These are phyloP conservation scores for Plusia festucae DNA, from an alignment of 2,888 invertebrate species.

Conservation along the genomic window DNA sequence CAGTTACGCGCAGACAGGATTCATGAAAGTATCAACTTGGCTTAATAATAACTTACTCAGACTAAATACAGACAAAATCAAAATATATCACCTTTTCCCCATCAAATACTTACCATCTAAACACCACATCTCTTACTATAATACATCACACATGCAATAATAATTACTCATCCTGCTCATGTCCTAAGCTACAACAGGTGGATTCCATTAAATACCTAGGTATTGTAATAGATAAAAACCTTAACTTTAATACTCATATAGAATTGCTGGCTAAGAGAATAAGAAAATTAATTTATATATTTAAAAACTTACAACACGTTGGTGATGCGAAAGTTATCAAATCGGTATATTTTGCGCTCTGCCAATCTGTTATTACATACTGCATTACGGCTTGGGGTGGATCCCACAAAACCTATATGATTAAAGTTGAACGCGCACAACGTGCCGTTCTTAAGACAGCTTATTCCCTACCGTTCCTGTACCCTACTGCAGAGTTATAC, in stretches of 20 bases:
- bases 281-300: slow-evolving; percentile 9
- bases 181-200: no score
- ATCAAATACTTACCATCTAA: not conserved
- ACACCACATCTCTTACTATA: not conserved
- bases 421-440: slow-evolving; percentile 13
- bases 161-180: no score
- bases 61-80: slow-evolving; percentile 18
- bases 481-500: slow-evolving; percentile 14
- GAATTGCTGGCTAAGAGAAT: slow-evolving; percentile 1
- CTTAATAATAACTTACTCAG: slow-evolving; percentile 20
- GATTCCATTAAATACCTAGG: no score
- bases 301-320: slow-evolving; percentile 10
- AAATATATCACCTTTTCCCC: slow-evolving; percentile 9
- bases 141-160: not conserved
- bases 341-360: slow-evolving; percentile 7
- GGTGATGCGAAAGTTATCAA: slow-evolving; percentile 6
- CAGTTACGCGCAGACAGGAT: slow-evolving; percentile 13
- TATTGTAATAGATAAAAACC: no score
- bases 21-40: slow-evolving; percentile 16
- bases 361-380: slow-evolving; percentile 8
- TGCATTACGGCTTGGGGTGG: not conserved
- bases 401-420: no score
- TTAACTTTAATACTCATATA: not conserved
- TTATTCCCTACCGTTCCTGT: not conserved
- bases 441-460: slow-evolving; percentile 13